These are phyloP conservation scores for Eristalinus sepulchralis DNA, from an alignment of 2,888 invertebrate species.

Conservation along the genomic window DNA sequence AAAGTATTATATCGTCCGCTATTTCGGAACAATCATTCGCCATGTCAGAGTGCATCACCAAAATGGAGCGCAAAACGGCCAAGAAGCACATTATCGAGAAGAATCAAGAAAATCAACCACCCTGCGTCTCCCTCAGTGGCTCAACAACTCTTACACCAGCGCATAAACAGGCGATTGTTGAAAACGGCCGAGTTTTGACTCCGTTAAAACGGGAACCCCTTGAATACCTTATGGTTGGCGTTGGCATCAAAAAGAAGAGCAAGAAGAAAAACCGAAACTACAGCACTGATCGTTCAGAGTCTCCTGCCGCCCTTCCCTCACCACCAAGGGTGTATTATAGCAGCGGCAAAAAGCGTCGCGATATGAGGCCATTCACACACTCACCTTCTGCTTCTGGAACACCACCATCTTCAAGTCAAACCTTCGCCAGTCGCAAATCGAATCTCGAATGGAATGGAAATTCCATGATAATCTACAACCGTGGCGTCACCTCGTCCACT, in stretches of 20 bases:
- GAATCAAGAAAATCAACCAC: constrained; percentile 79
- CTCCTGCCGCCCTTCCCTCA: constrained; percentile 85
- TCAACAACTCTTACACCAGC: constrained; percentile 64
- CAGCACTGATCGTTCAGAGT: constrained; percentile 84
- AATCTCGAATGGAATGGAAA: constrained; percentile 86
- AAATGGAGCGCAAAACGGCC: constrained; percentile 82
- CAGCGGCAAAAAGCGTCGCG: constrained; percentile 83
- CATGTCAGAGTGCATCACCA: constrained; percentile 85
- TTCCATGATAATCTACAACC: constrained; percentile 87
- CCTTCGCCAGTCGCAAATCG: constrained; percentile 39
- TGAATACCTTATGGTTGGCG: constrained; percentile 87
- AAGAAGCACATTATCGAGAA: constrained; percentile 79
- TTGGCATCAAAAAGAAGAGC: constrained; percentile 87
- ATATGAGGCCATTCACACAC: constrained; percentile 83
- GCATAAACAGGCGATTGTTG: constrained; percentile 74
- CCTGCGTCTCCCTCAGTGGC: constrained; percentile 63
- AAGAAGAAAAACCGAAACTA: constrained; percentile 85
- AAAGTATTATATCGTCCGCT: constrained; percentile 88
- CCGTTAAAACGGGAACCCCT: constrained; percentile 88
- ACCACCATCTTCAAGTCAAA: constrained; percentile 44
- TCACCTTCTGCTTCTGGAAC: constrained; percentile 72
- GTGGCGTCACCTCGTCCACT: constrained; percentile 79
- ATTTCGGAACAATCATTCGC: constrained; percentile 88
- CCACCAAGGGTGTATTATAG: constrained; percentile 86
- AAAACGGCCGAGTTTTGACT: constrained; percentile 82